These are phyloP conservation scores for Mylabris sibirica DNA, from an alignment of 2,888 invertebrate genomes.

Conservation along the genomic window DNA sequence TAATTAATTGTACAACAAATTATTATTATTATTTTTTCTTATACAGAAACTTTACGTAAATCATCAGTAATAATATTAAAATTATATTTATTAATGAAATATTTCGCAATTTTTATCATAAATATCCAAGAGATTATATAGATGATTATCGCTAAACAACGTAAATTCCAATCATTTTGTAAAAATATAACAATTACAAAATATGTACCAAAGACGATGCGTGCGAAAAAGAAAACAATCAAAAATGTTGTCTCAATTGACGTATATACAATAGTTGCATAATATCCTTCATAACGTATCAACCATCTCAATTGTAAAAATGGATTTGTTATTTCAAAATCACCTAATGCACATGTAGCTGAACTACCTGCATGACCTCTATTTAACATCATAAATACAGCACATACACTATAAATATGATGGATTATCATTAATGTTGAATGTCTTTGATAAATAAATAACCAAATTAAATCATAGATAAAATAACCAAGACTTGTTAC, in stretches of 20 bases:
- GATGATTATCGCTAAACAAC: conserved; percentile 48
- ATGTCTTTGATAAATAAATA: conserved; percentile 59
- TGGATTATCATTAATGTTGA: conserved; percentile 64
- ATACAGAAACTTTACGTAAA: background rate
- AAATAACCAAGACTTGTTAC: conserved; percentile 70
- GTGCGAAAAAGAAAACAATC: conserved; percentile 61
- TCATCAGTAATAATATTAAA: conserved; percentile 10
- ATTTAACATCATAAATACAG: conserved; percentile 64
- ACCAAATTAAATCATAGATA: conserved; percentile 69
- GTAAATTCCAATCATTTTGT: conserved; percentile 60
- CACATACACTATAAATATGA: conserved; percentile 64
- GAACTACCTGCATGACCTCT: conserved; percentile 64
- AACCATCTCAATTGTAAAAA: conserved; percentile 71
- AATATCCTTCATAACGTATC: conserved; percentile 64
- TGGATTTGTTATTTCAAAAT: conserved; percentile 71
- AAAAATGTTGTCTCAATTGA: conserved; percentile 65
- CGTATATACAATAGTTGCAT: conserved; percentile 60
- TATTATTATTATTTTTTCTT: background rate
- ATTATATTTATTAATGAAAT: conserved; percentile 47
- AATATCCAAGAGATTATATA: conserved; percentile 58
- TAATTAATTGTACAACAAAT: conserved; percentile 11
- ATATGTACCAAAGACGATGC: conserved; percentile 65
- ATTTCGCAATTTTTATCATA: conserved; percentile 50
- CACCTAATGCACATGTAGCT: conserved; percentile 65
- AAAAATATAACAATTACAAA: conserved; percentile 60